These are phyloP conservation scores for Ellobius talpinus DNA, from an alignment of 2,113 vertebrate genomes.

Conservation along the genomic window DNA sequence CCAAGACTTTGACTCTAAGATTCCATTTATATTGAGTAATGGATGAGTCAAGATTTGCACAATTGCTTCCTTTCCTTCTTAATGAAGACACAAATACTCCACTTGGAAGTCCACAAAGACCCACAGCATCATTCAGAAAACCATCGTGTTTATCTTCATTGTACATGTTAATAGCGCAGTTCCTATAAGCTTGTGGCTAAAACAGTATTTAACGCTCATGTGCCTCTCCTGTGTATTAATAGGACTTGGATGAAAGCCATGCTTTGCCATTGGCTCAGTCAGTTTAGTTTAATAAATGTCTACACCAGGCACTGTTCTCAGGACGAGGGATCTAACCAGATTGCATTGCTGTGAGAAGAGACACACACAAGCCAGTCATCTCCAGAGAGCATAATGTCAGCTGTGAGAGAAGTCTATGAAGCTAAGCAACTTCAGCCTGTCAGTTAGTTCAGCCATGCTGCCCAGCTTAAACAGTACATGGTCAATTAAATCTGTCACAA, in stretches of 20 bases:
- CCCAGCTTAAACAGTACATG: not conserved
- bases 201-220: not conserved
- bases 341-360: not conserved
- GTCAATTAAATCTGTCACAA: not conserved
- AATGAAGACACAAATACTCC: slow-evolving; percentile 29
- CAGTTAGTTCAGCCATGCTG: not conserved
- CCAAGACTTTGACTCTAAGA: slow-evolving; percentile 30
- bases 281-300: not conserved
- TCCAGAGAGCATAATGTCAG: not conserved
- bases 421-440: not conserved
- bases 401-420: not conserved
- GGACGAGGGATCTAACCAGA: not conserved
- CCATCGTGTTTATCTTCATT: not conserved
- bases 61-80: not conserved
- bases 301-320: not conserved
- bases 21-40: slow-evolving; percentile 44
- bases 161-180: not conserved
- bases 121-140: not conserved
- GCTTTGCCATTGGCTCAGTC: not conserved
- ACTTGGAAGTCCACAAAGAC: slow-evolving; percentile 28
- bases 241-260: not conserved
- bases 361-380: not conserved
- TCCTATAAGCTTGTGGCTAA: not conserved
- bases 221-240: not conserved
- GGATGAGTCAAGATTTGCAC: slow-evolving; percentile 10